Percentiles rank a stretch among this genome's conserved stretches.
Conservation (phyloP, 2,888 invertebrate genomes). For the Troglohyphantes excavatus region DNA sequence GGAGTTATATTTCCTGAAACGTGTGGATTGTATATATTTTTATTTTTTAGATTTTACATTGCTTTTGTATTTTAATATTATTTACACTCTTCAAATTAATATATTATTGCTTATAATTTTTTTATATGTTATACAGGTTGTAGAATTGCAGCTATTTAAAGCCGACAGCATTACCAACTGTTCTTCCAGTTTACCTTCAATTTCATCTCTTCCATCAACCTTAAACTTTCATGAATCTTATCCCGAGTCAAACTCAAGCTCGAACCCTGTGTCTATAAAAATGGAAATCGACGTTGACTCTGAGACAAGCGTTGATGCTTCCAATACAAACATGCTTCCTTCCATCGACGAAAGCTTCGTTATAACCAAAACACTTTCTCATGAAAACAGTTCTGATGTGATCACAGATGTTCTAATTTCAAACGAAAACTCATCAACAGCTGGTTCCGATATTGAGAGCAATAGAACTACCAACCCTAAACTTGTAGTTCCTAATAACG, state of each 20-base stretch:
- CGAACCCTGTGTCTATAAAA: slow-evolving; percentile 18
- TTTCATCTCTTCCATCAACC: slow-evolving; percentile 2
- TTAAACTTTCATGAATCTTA: neutral
- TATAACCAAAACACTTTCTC: neutral
- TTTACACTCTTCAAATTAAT: no score
- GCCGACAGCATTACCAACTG: slow-evolving; percentile 7
- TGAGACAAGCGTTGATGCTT: neutral
- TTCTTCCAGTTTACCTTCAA: neutral
- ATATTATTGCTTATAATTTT: no score
- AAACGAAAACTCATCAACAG: neutral
- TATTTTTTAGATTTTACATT: no score
- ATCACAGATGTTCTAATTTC: neutral
- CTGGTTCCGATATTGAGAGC: neutral
- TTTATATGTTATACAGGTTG: slow-evolving; percentile 43
- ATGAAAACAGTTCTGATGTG: neutral
- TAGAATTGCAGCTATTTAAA: slow-evolving; percentile 68
- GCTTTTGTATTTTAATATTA: no score
- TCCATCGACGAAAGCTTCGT: neutral
- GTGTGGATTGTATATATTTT: no score
- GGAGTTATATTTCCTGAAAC: no score
- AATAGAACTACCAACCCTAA: neutral
- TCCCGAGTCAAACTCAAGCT: neutral
- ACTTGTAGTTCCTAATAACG: neutral
- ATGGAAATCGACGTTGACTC: slow-evolving; percentile 29
- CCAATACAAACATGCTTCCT: slow-evolving; percentile 1